Evolutionary conservation across 35 echinoderm and acorn worm species (phyloP), one percentile per base, ranked within the genome.

Genomic region (Holothuria glaberrima): DNA sequence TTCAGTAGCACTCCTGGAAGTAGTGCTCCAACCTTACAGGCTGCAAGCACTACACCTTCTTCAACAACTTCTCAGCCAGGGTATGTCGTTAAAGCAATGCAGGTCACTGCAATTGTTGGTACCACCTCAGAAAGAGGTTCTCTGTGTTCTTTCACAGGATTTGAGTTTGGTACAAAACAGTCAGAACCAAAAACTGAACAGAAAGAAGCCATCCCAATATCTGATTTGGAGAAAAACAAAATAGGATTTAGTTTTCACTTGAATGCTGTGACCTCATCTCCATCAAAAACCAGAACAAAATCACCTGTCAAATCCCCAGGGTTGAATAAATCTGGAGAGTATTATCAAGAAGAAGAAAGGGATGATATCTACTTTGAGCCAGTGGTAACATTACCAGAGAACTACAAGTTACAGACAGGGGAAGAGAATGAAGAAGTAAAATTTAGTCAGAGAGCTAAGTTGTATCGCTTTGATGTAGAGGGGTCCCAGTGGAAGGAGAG

Each of bases 281-380:
- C 91, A n/a, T 89, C 95, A 19, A 89, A 67, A 83, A 34, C 89
- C 20, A 32, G 18, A 29, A 34, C 33, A 18, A 84, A 94, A 80
- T 86, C 92, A 4, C 92, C 92, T 0, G 68, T 36, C n/a, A 94
- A 87, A 38, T 94, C 92, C 26, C 92, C 92, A 28, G 82, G 92
- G 0, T 62, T 86, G 18, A 87, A 83, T 26, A 91, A 89, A 46
- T 91, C 83, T 14, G 70, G 91, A 28, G 90, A 88, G 13, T 87
- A 89, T 31, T 70, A 89, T 22, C 75, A 92, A 59, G 97, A 93
- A n/a, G n/a, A n/a, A 29, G 88, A 99, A 16, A 56, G 75, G n/a
- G 93, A 98, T 70, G 91, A 93, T 48, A 67, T 93, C 28, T 78
- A 91, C 75, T 93, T 92, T 93, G 91, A 95, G 21, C 96, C 96